Conservation (phyloP, 2,888 invertebrate genomes). For the Hydrotaea diabolus region DNA sequence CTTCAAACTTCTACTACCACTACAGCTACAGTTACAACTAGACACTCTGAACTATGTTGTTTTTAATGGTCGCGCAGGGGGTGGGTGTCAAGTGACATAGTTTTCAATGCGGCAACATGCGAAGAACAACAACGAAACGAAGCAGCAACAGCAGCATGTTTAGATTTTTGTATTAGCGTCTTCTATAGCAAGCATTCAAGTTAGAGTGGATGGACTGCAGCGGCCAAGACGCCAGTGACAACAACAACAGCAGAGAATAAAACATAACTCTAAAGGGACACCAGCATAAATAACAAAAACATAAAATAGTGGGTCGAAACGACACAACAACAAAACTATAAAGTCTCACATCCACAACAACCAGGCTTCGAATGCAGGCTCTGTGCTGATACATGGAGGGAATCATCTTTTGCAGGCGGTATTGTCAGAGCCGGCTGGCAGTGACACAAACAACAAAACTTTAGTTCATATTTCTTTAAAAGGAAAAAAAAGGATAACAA, state of each 20-base stretch:
- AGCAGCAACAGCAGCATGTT: conserved; percentile 17
- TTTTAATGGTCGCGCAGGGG: conserved; percentile 45
- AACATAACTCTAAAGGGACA: conserved; percentile 38
- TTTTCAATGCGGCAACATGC: background rate
- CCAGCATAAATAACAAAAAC: conserved; percentile 30
- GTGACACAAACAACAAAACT: no score
- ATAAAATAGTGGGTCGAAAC: background rate
- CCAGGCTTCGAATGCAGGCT: no score
- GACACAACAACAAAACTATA: background rate
- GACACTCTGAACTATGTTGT: background rate
- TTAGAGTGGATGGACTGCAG: background rate
- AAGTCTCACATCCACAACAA: background rate
- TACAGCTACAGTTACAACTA: background rate
- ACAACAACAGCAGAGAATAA: conserved; percentile 6
- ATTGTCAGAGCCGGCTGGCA: no score
- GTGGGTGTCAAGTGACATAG: conserved; percentile 51
- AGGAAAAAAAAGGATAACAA: background rate
- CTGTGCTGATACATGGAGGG: no score
- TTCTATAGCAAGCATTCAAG: background rate
- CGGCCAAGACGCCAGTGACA: no score
- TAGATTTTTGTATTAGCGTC: conserved; percentile 33
- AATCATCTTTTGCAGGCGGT: no score
- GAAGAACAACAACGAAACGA: background rate
- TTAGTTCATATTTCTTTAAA: conserved; percentile 41
- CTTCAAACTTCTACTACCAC: no score